phyloP scores from a whole-genome alignment of 2,888 invertebrate species.

The Strigamia crassipes region DNA sequence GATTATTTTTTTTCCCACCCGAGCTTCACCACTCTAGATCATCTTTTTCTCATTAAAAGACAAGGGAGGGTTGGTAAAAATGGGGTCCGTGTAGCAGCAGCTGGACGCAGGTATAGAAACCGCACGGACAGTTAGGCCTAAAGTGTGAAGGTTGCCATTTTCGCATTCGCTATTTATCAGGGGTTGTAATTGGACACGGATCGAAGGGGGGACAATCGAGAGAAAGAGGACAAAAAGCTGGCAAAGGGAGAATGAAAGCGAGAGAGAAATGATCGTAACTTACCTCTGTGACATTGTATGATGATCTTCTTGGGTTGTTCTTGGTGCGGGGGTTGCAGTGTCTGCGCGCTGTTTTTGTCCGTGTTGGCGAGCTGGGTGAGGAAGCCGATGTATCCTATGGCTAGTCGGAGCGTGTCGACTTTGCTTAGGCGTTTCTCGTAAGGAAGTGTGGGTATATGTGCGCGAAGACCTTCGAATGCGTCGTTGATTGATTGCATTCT shows the following conservation, averaged over 20 bases:
- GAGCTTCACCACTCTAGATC: not conserved
- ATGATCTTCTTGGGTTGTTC: constrained; percentile 88
- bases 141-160: constrained; percentile 18
- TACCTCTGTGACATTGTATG: constrained; percentile 74
- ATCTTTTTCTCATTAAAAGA: not conserved
- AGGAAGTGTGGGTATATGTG: constrained; percentile 91
- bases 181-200: not conserved
- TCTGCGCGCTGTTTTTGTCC: constrained; percentile 63
- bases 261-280: constrained; percentile 53
- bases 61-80: not conserved
- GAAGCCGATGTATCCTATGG: constrained; percentile 93
- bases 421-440: constrained; percentile 94
- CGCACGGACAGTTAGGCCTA: not conserved
- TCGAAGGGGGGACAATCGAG: not conserved
- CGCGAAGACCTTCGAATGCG: constrained; percentile 88
- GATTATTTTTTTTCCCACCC: not conserved
- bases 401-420: constrained; percentile 90
- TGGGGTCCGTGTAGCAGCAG: not conserved
- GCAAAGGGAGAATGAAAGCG: not conserved
- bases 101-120: constrained; percentile 28
- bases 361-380: constrained; percentile 83
- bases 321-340: constrained; percentile 59
- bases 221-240: not conserved
- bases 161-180: not conserved
- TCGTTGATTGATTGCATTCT: constrained; percentile 98